Evolutionary conservation across 2,888 invertebrate genomes (phyloP).

Genomic region (Polydrusus tereticollis): DNA sequence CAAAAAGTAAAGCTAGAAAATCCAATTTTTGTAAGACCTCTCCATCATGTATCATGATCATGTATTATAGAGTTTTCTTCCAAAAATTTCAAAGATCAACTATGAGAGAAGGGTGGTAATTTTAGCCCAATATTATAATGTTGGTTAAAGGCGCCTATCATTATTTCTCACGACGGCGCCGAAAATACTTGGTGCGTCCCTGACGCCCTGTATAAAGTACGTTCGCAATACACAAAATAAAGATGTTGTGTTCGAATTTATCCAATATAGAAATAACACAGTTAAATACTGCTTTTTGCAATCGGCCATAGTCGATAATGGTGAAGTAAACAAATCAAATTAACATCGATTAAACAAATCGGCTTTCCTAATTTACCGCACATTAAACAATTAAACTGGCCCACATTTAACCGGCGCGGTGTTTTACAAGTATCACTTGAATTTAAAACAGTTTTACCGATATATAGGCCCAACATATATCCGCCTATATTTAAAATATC

Average conservation of each 20-base stretch:
- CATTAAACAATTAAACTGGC: conserved; percentile 36
- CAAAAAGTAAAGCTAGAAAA: no score
- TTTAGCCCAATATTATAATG: no score
- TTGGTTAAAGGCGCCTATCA: no score
- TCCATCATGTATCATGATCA: no score
- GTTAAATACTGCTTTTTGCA: conserved; percentile 13
- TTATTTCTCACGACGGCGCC: no score
- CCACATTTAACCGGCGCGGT: conserved; percentile 22
- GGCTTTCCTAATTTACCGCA: conserved; percentile 36
- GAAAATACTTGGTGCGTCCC: no score
- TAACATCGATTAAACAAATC: conserved; percentile 28
- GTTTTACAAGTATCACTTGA: conserved; percentile 46
- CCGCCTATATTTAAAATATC: conserved; percentile 27
- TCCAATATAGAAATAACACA: background rate
- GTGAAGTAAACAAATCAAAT: conserved; percentile 29
- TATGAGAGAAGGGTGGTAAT: no score
- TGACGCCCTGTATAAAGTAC: no score
- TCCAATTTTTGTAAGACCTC: no score
- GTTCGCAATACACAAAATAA: no score
- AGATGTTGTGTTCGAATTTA: background rate
- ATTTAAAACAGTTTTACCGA: conserved; percentile 36
- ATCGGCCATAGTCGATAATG: background rate
- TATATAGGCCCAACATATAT: background rate
- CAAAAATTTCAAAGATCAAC: no score
- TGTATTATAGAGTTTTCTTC: no score